These are phyloP conservation scores for Oscheius myriophilus DNA, from an alignment of 2,888 invertebrate species.

Conservation along the genomic window DNA sequence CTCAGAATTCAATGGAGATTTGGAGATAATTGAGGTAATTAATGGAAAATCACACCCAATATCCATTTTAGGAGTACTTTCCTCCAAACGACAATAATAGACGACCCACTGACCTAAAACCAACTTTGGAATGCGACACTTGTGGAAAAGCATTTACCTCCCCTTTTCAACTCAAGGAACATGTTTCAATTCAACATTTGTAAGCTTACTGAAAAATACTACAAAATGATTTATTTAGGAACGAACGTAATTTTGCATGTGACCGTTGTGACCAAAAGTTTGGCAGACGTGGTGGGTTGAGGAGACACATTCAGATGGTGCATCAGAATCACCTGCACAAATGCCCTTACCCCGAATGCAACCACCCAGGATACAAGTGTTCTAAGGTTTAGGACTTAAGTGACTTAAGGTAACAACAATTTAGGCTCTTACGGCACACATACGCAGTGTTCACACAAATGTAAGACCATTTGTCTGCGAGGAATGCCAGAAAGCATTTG, in stretches of 20 bases:
- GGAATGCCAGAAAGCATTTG: slow-evolving; percentile 35
- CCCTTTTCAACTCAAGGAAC: slow-evolving; percentile 24
- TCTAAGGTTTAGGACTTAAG: slow-evolving; percentile 34
- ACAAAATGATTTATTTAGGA: slow-evolving; percentile 11
- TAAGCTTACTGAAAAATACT: background rate
- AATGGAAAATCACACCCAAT: too few species aligned
- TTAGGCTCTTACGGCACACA: slow-evolving; percentile 47
- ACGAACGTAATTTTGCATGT: slow-evolving; percentile 29
- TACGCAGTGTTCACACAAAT: slow-evolving; percentile 46
- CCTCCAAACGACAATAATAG: too few species aligned
- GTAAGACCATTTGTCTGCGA: slow-evolving; percentile 36
- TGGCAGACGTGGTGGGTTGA: slow-evolving; percentile 71
- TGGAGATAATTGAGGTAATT: background rate
- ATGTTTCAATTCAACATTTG: slow-evolving; percentile 29
- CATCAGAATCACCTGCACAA: slow-evolving; percentile 68
- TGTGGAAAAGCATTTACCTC: slow-evolving; percentile 23
- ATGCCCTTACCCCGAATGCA: slow-evolving; percentile 44
- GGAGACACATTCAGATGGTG: slow-evolving; percentile 77
- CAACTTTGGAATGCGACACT: slow-evolving; percentile 10
- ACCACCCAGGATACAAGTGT: slow-evolving; percentile 53
- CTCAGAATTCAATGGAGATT: background rate
- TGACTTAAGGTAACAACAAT: background rate
- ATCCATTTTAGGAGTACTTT: background rate
- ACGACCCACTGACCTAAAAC: too few species aligned
- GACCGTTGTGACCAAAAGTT: slow-evolving; percentile 27